phyloP scores from a whole-genome alignment of 2,797 vertebrate genomes.

The Smutsia gigantea region DNA sequence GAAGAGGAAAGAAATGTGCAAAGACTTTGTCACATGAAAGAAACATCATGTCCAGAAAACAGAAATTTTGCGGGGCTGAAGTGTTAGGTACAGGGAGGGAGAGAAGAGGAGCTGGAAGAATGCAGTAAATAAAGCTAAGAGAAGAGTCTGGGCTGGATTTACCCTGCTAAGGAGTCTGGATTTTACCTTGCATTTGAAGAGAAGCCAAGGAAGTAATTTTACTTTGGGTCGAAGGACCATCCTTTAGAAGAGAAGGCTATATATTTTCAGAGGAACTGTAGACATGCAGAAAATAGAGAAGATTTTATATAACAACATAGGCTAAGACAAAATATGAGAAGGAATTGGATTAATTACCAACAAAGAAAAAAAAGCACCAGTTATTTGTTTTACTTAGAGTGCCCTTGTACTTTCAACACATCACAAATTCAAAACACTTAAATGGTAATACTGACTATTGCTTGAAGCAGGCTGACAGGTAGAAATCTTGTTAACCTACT shows the following conservation, averaged over 20 bases:
- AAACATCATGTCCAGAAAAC: background rate
- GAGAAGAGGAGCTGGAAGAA: background rate
- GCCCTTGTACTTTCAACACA: background rate
- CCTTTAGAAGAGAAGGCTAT: background rate
- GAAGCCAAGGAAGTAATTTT: background rate
- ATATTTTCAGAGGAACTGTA: background rate
- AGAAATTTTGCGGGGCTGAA: background rate
- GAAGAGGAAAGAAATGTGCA: background rate
- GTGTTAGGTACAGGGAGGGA: background rate
- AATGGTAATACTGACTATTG: background rate
- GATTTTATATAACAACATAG: background rate
- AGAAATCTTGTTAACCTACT: constrained; percentile 14
- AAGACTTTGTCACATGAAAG: background rate
- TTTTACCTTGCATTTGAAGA: background rate
- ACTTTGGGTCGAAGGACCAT: background rate
- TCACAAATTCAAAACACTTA: background rate
- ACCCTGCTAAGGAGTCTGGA: background rate
- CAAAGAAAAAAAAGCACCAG: background rate
- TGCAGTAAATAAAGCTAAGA: background rate
- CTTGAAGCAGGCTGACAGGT: background rate
- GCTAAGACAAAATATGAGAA: background rate
- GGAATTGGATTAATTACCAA: constrained; percentile 30
- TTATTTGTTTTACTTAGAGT: background rate
- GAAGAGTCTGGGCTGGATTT: background rate
- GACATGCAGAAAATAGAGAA: background rate